These are phyloP conservation scores for Ornithorhynchus anatinus DNA, from an alignment of 2,113 vertebrate species.

Conservation along the genomic window DNA sequence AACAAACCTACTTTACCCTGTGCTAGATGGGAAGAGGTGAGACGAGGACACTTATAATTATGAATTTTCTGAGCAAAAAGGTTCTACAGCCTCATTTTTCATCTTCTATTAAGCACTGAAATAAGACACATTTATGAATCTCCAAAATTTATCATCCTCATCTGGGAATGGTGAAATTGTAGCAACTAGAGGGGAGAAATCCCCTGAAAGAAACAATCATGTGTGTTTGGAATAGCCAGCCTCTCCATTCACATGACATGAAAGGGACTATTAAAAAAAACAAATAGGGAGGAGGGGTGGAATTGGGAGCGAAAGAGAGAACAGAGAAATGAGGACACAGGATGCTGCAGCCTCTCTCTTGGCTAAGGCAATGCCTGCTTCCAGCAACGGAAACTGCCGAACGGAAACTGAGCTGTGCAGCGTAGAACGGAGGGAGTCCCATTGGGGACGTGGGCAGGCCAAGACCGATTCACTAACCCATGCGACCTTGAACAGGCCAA, in stretches of 20 bases:
- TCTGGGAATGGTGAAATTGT: conserved; percentile 14
- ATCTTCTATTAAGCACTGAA: conserved; percentile 26
- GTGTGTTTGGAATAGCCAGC: not conserved
- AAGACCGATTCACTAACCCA: too few relatives aligned
- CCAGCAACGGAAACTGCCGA: too few relatives aligned
- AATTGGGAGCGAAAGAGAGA: not conserved
- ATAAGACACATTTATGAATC: conserved; percentile 28
- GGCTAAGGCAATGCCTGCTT: not conserved
- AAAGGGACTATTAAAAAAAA: conserved; percentile 23
- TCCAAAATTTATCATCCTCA: conserved; percentile 35
- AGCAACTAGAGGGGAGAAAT: not conserved
- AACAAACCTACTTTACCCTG: not conserved
- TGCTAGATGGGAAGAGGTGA: not conserved
- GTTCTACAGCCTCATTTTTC: conserved; percentile 5
- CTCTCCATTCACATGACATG: not conserved
- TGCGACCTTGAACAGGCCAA: too few relatives aligned
- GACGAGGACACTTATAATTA: conserved; percentile 27
- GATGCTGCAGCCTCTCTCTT: not conserved
- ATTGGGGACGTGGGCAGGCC: too few relatives aligned
- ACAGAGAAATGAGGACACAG: not conserved
- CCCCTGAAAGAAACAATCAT: not conserved
- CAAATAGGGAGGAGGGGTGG: not conserved
- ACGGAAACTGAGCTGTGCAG: too few relatives aligned
- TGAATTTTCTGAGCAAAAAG: conserved; percentile 40
- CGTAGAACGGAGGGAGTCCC: too few relatives aligned